Base-by-base conservation (phyloP, 2,113 vertebrate genomes). In the Calidris pygmaea region DNA sequence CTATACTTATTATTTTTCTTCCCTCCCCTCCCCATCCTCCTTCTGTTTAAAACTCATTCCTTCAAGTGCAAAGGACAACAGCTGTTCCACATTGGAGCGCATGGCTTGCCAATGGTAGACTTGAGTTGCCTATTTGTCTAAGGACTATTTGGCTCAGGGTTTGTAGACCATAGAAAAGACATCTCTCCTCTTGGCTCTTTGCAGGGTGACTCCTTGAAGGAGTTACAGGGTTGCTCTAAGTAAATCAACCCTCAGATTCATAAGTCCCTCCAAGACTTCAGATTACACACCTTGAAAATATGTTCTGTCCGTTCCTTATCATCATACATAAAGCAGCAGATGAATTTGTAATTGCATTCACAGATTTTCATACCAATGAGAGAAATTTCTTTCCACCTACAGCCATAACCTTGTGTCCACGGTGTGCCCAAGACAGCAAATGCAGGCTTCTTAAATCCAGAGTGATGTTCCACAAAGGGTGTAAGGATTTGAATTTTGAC, bases 1-100 rank as follows among this genome's bases (percentile, higher is more conserved):
- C 26, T 73, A n/a, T 39, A n/a, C 21, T 29, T 23, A 14, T 19
- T 14, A 50, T 30, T 27, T 2, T 16, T 1, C 6, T 24, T 4
- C 1, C 17, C 4, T 6, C 1, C 1, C 0, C 10, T 14, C 21
- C 26, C 52, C 5, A 48, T 48, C 47, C 14, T 47, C 18, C 15
- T 11, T 73, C 47, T 55, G 9, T 70, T 90, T 62, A 29, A 71
- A 62, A 30, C 6, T 60, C 8, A 7, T 71, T 63, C 39, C 20
- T 85, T 34, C n/a, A 88, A 66, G 32, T 45, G 32, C 26, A 29
- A 70, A 39, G n/a, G 58, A 43, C 35, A 62, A 14, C 68, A 93
- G 16, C 73, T 47, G 9, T 35, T 85, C 71, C 34, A 4, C 5
- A 12, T 39, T 37, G 71, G 8, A 80, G 29, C 32, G 41, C 14